These are phyloP conservation scores for Apotomis turbidana DNA, from an alignment of 2,888 invertebrate species.

Conservation along the genomic window DNA sequence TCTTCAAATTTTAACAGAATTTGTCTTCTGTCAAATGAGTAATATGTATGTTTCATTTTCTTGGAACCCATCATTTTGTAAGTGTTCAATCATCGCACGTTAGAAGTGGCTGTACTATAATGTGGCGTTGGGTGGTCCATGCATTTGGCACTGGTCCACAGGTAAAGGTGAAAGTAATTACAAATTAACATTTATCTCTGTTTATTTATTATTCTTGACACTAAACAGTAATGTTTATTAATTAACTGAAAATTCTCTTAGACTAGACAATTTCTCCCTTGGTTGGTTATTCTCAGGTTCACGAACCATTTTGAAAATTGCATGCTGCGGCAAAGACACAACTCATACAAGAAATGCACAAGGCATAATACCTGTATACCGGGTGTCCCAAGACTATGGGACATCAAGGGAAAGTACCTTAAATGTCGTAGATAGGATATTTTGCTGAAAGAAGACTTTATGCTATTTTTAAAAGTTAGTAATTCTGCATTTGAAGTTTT, in stretches of 20 bases:
- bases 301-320: no score
- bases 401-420: no score
- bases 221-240: background rate
- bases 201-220: slow-evolving; percentile 25
- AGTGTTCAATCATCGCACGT: slow-evolving; percentile 27
- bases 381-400: no score
- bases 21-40: background rate
- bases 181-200: slow-evolving; percentile 29
- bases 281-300: no score
- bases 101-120: background rate
- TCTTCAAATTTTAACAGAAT: background rate
- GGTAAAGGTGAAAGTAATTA: slow-evolving; percentile 56
- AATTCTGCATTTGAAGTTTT: no score
- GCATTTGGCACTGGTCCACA: slow-evolving; percentile 61
- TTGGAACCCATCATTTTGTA: slow-evolving; percentile 3
- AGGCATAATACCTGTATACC: no score
- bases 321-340: no score
- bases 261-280: no score
- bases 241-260: background rate
- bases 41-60: slow-evolving; percentile 2
- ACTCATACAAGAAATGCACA: no score
- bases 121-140: slow-evolving; percentile 39
- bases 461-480: no score
- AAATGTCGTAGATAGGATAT: no score
- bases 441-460: no score